Percentiles rank a stretch among this genome's conserved stretches.
phyloP scores from a whole-genome alignment of 2,113 vertebrate species.

The Grus americana region DNA sequence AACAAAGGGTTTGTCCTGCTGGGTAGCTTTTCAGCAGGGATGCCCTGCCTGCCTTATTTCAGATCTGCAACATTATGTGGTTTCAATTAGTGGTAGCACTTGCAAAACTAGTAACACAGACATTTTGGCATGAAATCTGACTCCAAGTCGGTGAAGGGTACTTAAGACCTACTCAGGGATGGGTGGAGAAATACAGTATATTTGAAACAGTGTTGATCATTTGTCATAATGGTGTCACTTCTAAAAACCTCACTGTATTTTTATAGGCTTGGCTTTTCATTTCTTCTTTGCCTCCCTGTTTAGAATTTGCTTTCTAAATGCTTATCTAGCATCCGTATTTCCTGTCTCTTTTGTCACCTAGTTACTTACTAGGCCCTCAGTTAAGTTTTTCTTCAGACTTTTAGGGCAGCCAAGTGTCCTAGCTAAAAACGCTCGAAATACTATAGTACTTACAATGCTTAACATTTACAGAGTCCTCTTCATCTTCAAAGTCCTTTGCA shows the following conservation, averaged over 20 bases:
- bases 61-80: slow-evolving; percentile 59
- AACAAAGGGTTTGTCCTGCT: slow-evolving; percentile 70
- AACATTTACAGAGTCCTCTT: background rate
- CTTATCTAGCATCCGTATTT: background rate
- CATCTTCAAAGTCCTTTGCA: background rate
- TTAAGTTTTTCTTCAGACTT: background rate
- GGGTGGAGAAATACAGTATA: background rate
- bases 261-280: background rate
- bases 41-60: slow-evolving; percentile 58
- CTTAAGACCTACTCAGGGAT: slow-evolving; percentile 13
- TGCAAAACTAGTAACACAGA: slow-evolving; percentile 65
- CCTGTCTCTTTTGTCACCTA: background rate
- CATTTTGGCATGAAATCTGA: slow-evolving; percentile 64
- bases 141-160: slow-evolving; percentile 39
- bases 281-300: background rate
- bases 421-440: background rate
- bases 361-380: background rate
- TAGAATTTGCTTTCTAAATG: background rate
- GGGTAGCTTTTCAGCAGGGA: slow-evolving; percentile 66
- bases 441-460: background rate
- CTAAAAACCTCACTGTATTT: background rate
- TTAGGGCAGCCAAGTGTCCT: background rate
- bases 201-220: slow-evolving; percentile 36
- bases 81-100: slow-evolving; percentile 74
- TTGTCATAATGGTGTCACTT: background rate